A percentile compares a stretch with the other conserved stretches of the same genome.
phyloP scores from a whole-genome alignment of 2,888 invertebrate species.

The Drosophila hamatofila region DNA sequence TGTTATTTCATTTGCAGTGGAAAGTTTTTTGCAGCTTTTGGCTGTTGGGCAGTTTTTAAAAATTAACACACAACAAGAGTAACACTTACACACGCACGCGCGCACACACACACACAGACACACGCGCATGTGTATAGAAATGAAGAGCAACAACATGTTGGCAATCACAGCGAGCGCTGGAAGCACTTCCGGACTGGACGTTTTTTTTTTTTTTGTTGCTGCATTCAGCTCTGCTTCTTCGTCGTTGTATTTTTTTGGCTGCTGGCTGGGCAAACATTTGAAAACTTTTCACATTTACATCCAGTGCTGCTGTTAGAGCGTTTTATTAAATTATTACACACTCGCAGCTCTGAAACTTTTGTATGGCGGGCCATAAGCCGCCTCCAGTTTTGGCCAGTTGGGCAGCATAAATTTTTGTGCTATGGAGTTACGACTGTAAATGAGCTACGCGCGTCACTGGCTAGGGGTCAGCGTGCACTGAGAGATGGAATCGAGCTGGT shows the following conservation, averaged over 20 bases:
- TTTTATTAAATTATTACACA: slow-evolving; percentile 78
- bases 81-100: slow-evolving; percentile 23
- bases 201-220: slow-evolving; percentile 41
- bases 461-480: slow-evolving; percentile 42
- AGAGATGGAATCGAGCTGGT: background rate
- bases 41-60: slow-evolving; percentile 77
- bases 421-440: slow-evolving; percentile 60
- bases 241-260: slow-evolving; percentile 31
- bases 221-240: slow-evolving; percentile 21
- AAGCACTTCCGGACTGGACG: slow-evolving; percentile 65
- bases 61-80: slow-evolving; percentile 70
- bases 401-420: slow-evolving; percentile 69
- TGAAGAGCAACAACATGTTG: slow-evolving; percentile 59
- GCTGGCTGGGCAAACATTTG: slow-evolving; percentile 70
- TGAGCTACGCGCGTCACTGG: slow-evolving; percentile 63
- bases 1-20: slow-evolving; percentile 71
- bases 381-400: slow-evolving; percentile 45
- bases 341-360: slow-evolving; percentile 28
- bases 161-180: slow-evolving; percentile 68
- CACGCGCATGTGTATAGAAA: slow-evolving; percentile 28
- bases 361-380: slow-evolving; percentile 25
- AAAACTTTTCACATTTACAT: slow-evolving; percentile 80
- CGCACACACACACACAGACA: slow-evolving; percentile 30
- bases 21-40: slow-evolving; percentile 59
- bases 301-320: slow-evolving; percentile 74